Evolutionary conservation across 1,140 invertebrate species (phyloP), one percentile per base, ranked within the genome.

Genomic region (Rhyzopertha dominica): DNA sequence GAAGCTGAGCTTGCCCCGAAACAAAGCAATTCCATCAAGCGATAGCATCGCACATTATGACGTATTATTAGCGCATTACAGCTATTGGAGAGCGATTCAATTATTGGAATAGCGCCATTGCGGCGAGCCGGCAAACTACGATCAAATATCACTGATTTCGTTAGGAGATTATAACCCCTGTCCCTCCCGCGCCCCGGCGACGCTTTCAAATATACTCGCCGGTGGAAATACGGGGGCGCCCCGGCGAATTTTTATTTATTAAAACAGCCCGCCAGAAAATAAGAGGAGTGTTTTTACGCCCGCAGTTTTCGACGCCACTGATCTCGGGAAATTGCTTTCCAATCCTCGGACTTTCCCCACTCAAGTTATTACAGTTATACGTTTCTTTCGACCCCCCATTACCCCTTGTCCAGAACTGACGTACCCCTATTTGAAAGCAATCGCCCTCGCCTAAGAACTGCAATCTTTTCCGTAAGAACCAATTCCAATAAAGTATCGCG

Each of bases 31-130:
- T 59, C 62, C 65, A 67, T 67, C 65, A 64, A 49, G 53, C 62
- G 62, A 66, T 67, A 67, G 56, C 61, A 67, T 67, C 65, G 59
- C 61, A 65, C 65, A 66, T 67, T 67, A 67, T 67, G 65, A 67
- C 58, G 55, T 61, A 61, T 61, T 61, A 60, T 60, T 60, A 60
- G 58, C 61, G 65, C 65, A 67, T 67, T 66, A 66, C 62, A 52
- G 62, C 62, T 63, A 66, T 66, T 65, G 63, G 62, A 66, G 63
- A 63, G 61, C 62, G 61, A 67, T 67, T 67, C 65, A 67, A 67
- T 67, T 67, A 67, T 67, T 63, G 65, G 65, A 67, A 65, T 63
- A 60, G 61, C 56, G 58, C 58, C 61, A 45, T 50, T 49, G 50
- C 53, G 53, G 49, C 49, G 36, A 47, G 38, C 45, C 45, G 45